phyloP scores from a whole-genome alignment of 2,797 vertebrate species.

The Tiaroga cobitis region DNA sequence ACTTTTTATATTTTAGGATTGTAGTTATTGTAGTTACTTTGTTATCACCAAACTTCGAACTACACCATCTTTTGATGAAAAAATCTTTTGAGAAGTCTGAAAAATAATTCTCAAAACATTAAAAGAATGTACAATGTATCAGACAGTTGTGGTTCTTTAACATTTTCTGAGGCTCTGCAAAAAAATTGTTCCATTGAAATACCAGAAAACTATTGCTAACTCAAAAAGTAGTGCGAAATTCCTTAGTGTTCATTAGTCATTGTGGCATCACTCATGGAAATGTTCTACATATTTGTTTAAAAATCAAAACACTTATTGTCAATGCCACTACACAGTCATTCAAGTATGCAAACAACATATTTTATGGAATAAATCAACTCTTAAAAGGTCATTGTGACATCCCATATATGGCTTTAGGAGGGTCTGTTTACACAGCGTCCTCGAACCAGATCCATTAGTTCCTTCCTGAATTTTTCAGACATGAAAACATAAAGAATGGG shows the following conservation, averaged over 20 bases:
- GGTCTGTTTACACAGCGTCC: background rate
- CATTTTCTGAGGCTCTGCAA: background rate
- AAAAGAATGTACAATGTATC: background rate
- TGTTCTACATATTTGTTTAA: background rate
- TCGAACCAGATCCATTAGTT: slow-evolving; percentile 69
- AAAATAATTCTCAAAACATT: background rate
- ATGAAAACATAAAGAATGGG: slow-evolving; percentile 81
- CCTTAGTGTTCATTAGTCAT: background rate
- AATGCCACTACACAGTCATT: background rate
- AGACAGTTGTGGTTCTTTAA: background rate
- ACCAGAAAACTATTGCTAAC: background rate
- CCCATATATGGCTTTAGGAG: background rate
- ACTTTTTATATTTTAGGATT: too few species aligned
- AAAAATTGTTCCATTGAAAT: background rate
- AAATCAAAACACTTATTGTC: background rate
- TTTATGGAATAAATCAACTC: background rate
- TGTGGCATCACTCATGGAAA: background rate
- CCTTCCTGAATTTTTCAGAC: slow-evolving; percentile 80
- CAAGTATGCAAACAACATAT: background rate
- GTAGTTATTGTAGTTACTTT: too few species aligned
- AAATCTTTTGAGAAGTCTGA: background rate
- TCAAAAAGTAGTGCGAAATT: background rate
- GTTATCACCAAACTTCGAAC: background rate
- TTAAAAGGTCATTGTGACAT: background rate
- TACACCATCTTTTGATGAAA: background rate